Percentiles rank a stretch among this genome's conserved stretches.
phyloP scores from a whole-genome alignment of 2,797 vertebrate species.

The Sebastes miniatus region DNA sequence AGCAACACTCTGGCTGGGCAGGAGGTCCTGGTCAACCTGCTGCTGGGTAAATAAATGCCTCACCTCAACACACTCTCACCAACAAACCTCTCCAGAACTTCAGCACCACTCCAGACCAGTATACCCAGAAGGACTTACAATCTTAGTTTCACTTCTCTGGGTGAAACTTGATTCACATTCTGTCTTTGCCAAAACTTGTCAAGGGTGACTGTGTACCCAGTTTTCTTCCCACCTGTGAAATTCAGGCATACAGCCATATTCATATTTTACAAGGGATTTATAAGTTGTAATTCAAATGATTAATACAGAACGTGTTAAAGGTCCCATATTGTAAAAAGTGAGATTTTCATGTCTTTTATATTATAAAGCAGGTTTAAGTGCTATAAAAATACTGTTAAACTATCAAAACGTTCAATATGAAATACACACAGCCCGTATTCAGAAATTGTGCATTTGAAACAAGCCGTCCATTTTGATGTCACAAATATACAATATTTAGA shows the following conservation, averaged over 20 bases:
- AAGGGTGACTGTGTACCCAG: too few relatives aligned
- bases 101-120: background rate
- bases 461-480: too few relatives aligned
- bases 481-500: too few relatives aligned
- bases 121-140: background rate
- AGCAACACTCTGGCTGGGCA: conserved; percentile 95
- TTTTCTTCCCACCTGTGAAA: too few relatives aligned
- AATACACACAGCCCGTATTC: too few relatives aligned
- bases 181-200: background rate
- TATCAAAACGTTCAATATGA: too few relatives aligned
- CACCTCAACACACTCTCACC: conserved; percentile 25
- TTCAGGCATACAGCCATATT: too few relatives aligned
- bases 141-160: background rate
- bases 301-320: background rate
- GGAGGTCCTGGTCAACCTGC: conserved; percentile 96
- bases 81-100: background rate
- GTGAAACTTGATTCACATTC: background rate
- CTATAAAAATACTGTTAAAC: too few relatives aligned
- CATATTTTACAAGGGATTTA: background rate
- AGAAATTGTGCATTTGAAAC: too few relatives aligned
- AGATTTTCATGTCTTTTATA: too few relatives aligned
- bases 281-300: background rate
- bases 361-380: too few relatives aligned
- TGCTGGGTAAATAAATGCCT: conserved; percentile 88
- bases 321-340: too few relatives aligned